Evolutionary conservation across 1,140 invertebrate species (phyloP), one percentile per base, ranked within the genome.

Genomic region (Cataglyphis hispanica): DNA sequence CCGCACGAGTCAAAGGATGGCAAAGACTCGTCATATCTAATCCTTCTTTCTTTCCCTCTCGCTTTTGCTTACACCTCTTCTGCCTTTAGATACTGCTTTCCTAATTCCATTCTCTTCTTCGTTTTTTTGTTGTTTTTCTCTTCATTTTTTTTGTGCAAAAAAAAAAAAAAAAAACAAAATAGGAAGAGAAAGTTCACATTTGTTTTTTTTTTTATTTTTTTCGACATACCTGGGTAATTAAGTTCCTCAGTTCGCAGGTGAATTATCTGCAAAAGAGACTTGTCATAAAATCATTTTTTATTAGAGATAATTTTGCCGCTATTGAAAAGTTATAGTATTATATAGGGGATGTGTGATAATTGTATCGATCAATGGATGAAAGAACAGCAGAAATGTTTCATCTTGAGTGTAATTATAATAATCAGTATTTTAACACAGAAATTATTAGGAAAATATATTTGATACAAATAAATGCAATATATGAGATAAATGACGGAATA

Each of bases 161-260:
- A 61, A n/a, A n/a, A n/a, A n/a, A n/a, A n/a, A n/a, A n/a, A n/a
- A n/a, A n/a, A n/a, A n/a, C n/a, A n/a, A n/a, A 70, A 85, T 75
- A 67, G 63, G 58, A 34, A 66, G 40, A 53, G 66, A 46, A 34
- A 83, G 66, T 66, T 90, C 86, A 86, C 66, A 80, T 63, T 77
- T 60, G 63, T 56, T 83, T 63, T 86, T 43, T 63, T 86, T 86
- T 72, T 89, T 87, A 90, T 90, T 90, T 87, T 80, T 76, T 43
- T n/a, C n/a, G n/a, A 81, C 75, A 67, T 85, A 90, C 76, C 75
- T 58, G 60, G 60, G 58, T 90, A 90, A 90, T 90, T 74, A 70
- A 90, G 64, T 90, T 89, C 16, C 11, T 37, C n/a, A 77, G 76
- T 90, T 90, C 43, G 63, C 81, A 80, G 84, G 53, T 81, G 81